Evolutionary conservation across 2,797 vertebrate genomes (phyloP), one percentile per base, ranked within the genome.

Genomic region (Tachyglossus aculeatus): DNA sequence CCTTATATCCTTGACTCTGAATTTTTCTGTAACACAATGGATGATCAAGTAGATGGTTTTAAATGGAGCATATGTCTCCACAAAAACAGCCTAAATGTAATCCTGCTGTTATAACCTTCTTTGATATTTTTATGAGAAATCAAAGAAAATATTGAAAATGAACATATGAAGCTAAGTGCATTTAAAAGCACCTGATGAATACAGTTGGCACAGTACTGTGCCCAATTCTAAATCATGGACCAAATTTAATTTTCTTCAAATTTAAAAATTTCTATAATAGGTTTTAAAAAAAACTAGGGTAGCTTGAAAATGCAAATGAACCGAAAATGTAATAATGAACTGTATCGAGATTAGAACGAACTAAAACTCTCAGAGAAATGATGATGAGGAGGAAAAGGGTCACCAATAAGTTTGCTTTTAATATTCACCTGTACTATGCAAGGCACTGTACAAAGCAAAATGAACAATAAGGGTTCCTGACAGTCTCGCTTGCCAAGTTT

Each of bases 101-200:
- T 27, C 39, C 24, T 7, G 6, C 33, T 78, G 50, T 41, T 31
- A 59, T 41, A 3, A 24, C n/a, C 27, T 33, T 66, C 3, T 40
- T 33, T 44, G 29, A 24, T 59, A 21, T 34, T 31, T 40, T 38
- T 40, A 31, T 21, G 36, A 57, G 40, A 21, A 4, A 56, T 43
- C 36, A 10, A 21, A 40, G 47, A 32, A 71, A 22, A 16, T 7
- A 9, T 53, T n/a, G 37, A 47, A 77, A 43, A 69, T 6, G 29
- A 61, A 24, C 25, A 16, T 1, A 34, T 43, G 16, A 52, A 33
- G 11, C 22, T 4, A 31, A 21, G 45, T 19, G 18, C 19, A 60
- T 22, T 48, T 12, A 45, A 60, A 27, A 83, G 77, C 38, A 82
- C 82, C 85, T 64, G 81, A 66, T 75, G 77, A 74, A 41, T 47